Base-by-base conservation (phyloP, 2,888 invertebrate genomes). In the Microctonus brassicae region DNA sequence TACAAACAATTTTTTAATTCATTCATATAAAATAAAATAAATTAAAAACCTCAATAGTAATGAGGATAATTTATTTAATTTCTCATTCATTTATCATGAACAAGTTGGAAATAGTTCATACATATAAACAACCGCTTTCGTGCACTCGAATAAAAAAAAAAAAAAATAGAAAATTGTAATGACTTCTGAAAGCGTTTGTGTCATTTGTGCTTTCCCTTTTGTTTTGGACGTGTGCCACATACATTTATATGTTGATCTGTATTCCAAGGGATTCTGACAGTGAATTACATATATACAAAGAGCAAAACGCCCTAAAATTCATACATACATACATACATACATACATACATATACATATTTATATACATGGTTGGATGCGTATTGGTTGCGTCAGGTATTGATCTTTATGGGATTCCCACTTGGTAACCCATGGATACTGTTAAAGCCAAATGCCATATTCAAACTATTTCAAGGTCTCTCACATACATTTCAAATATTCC, bases 361-460 rank as follows among this genome's bases (percentile, higher is more conserved):
- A 26, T 36, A 39, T 53, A 61, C 17, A 60, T 52, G 55, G 53
- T 58, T 62, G 62, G 63, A 57, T 60, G 73, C 53, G 70, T 74
- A 74, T 76, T 69, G 68, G 74, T 70, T 67, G 74, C 42, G 24
- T 62, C 69, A 69, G 73, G 74, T 76, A 76, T 76, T 76, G 76
- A 76, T 76, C 74, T 73, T 47, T 47, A 17, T 68, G 69, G 67
- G 75, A 69, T 75, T 76, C 71, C 67, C 74, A 72, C 76, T 73
- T 57, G 47, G 47, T 47, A 47, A 47, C 47, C 47, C 47, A 47
- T 47, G 47, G 47, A 47, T 47, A 47, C 47, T 47, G 47, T 47
- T 47, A 47, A n/a, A 47, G 47, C 47, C 17, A 47, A 47, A 47
- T 47, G 47, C 17, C 6, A 47, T 47, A 17, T 17, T n/a, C 47